phyloP scores from a whole-genome alignment of 2,113 vertebrate genomes.

The Ceyx margarethae region DNA sequence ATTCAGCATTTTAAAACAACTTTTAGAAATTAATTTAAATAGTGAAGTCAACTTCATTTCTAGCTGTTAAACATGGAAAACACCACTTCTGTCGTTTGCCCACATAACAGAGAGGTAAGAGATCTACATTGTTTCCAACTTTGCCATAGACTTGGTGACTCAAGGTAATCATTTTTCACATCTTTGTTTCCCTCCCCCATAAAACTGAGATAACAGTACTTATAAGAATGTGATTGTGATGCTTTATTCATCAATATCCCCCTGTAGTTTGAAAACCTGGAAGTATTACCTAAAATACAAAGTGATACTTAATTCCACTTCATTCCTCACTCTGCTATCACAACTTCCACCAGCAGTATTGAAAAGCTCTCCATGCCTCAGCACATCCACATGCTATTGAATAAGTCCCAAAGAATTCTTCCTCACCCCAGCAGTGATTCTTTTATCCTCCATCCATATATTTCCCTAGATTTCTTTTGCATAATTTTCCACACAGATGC shows the following conservation, averaged over 20 bases:
- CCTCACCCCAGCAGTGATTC: not conserved
- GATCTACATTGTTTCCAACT: not conserved
- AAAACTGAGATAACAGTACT: not conserved
- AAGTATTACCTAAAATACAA: not conserved
- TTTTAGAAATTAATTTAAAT: not conserved
- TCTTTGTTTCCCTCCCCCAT: not conserved
- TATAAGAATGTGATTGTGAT: not conserved
- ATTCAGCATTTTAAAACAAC: not conserved
- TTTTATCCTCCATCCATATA: not conserved
- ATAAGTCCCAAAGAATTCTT: not conserved
- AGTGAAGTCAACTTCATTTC: not conserved
- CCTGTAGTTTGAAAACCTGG: not conserved
- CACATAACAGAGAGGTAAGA: not conserved
- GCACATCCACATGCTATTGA: rapidly evolving
- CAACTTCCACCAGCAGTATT: not conserved
- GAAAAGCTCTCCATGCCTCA: not conserved
- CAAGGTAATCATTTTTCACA: not conserved
- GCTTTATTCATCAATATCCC: not conserved
- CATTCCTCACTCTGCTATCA: not conserved
- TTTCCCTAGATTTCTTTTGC: not conserved
- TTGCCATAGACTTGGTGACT: not conserved
- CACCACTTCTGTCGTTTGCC: not conserved
- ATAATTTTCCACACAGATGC: not conserved
- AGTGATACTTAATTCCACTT: not conserved
- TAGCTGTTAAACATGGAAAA: not conserved